phyloP scores from a whole-genome alignment of 2,888 invertebrate species.

The Drosophila kambysellisi region DNA sequence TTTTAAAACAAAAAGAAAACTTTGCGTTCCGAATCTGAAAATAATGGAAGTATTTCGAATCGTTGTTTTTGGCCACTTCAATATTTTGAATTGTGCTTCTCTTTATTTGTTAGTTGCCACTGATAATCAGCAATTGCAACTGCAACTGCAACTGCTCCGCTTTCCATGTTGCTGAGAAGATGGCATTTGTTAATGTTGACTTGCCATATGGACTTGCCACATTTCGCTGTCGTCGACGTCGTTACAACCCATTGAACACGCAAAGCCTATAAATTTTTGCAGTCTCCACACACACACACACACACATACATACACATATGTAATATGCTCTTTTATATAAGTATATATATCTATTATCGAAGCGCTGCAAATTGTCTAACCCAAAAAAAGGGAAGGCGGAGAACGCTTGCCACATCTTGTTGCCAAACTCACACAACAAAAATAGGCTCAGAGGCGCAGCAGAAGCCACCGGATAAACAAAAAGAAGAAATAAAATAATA shows the following conservation, averaged over 20 bases:
- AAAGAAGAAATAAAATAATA: conserved; percentile 23
- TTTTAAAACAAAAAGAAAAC: background rate
- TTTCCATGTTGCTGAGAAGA: conserved; percentile 29
- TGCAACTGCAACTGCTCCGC: conserved; percentile 26
- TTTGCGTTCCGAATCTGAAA: background rate
- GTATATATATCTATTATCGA: conserved; percentile 71
- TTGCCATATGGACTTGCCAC: conserved; percentile 68
- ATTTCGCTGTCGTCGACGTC: conserved; percentile 38
- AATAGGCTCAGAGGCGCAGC: conserved; percentile 53
- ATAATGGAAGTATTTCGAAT: background rate
- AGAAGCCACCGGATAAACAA: conserved; percentile 67
- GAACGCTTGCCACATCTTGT: conserved; percentile 59
- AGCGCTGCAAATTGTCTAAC: conserved; percentile 71
- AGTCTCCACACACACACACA: conserved; percentile 36
- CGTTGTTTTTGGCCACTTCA: background rate
- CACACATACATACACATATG: conserved; percentile 41
- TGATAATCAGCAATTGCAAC: conserved; percentile 40
- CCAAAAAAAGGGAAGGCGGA: conserved; percentile 19
- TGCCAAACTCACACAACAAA: conserved; percentile 59
- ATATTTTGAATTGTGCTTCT: background rate
- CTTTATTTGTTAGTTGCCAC: conserved; percentile 9
- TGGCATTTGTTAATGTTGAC: conserved; percentile 19
- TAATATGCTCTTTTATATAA: conserved; percentile 21
- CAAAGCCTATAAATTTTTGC: conserved; percentile 79
- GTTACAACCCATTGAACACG: conserved; percentile 80